Conservation (phyloP, 2,888 invertebrate genomes). For the Phortica magna region DNA sequence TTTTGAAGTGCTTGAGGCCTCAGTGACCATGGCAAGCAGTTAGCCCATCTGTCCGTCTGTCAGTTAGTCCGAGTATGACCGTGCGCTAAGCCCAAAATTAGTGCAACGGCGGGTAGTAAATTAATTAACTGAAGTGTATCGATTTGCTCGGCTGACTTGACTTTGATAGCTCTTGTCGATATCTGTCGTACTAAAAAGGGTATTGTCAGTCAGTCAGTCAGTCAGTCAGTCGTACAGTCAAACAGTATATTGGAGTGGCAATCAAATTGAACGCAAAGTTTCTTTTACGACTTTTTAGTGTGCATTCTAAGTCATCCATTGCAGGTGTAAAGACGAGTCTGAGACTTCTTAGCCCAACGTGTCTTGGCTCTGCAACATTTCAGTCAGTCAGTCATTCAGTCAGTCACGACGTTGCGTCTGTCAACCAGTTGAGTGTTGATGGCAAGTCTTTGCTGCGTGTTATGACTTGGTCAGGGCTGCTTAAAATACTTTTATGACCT, state of each 20-base stretch:
- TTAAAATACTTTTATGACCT: slow-evolving; percentile 27
- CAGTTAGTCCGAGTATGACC: background rate
- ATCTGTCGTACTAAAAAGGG: background rate
- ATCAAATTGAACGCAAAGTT: slow-evolving; percentile 14
- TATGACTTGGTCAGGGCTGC: slow-evolving; percentile 15
- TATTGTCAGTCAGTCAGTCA: no score
- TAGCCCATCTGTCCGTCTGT: no score
- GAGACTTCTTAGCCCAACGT: background rate
- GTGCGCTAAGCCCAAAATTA: slow-evolving; percentile 48
- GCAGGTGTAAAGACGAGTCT: slow-evolving; percentile 17
- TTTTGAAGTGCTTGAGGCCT: background rate
- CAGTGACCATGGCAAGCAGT: background rate
- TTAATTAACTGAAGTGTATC: slow-evolving; percentile 73
- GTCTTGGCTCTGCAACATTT: background rate
- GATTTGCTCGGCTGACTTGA: slow-evolving; percentile 47
- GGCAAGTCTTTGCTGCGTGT: background rate
- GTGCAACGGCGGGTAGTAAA: slow-evolving; percentile 63
- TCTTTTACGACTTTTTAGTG: slow-evolving; percentile 28
- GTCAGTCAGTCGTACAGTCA: background rate
- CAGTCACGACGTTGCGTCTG: no score
- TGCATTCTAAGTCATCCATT: slow-evolving; percentile 18
- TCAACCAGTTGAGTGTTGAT: no score
- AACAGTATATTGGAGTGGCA: background rate
- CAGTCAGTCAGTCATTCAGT: no score
- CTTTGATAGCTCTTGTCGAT: background rate